These are phyloP conservation scores for Lepeophtheirus salmonis DNA, from an alignment of 1,140 invertebrate genomes.

Conservation along the genomic window DNA sequence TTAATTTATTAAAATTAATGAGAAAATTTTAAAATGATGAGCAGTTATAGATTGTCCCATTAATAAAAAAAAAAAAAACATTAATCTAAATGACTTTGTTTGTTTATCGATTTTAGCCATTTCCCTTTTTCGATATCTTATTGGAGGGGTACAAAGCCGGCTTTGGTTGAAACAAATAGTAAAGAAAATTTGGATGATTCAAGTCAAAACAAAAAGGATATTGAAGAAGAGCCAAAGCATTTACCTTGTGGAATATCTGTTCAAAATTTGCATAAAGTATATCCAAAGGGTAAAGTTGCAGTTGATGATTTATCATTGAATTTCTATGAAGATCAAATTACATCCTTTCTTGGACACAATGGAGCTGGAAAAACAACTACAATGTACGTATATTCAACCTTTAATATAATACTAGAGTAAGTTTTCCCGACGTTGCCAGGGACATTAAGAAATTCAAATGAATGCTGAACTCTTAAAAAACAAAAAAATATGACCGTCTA, in stretches of 20 bases:
- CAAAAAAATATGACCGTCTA: too few relatives aligned
- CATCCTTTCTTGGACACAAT: conserved; percentile 41
- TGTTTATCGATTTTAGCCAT: background rate
- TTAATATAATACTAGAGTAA: too few relatives aligned
- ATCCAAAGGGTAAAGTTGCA: conserved; percentile 34
- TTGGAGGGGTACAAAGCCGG: conserved; percentile 29
- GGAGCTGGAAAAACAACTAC: conserved; percentile 44
- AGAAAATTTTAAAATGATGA: too few relatives aligned
- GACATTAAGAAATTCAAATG: too few relatives aligned
- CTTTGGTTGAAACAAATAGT: background rate
- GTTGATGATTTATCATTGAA: conserved; percentile 36
- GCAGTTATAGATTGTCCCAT: too few relatives aligned
- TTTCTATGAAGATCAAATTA: conserved; percentile 42
- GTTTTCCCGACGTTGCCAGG: too few relatives aligned
- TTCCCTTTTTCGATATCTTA: conserved; percentile 28
- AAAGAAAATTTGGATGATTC: conserved; percentile 3
- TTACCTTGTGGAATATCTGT: conserved; percentile 29
- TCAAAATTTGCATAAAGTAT: conserved; percentile 33
- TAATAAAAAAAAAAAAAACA: too few relatives aligned
- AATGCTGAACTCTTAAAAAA: too few relatives aligned
- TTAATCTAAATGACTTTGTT: too few relatives aligned
- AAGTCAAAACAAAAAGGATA: background rate
- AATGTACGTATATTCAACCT: too few relatives aligned
- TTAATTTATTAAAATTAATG: too few relatives aligned
- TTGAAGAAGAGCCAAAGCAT: conserved; percentile 12